Conservation (phyloP, 1,140 invertebrate genomes). For the Caenorhabditis tropicalis region DNA sequence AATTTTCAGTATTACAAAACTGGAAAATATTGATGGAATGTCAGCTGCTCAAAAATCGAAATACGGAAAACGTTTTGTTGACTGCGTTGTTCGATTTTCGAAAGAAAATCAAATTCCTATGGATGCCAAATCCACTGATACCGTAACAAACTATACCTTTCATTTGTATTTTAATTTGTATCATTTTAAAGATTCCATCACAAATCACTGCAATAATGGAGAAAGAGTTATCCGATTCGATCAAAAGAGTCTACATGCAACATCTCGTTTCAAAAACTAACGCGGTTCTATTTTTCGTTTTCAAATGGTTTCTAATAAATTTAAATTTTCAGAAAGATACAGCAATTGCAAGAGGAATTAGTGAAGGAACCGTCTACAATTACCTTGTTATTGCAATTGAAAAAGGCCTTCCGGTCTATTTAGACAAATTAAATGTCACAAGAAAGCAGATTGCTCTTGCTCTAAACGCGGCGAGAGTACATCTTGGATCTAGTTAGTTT, state of each 20-base stretch:
- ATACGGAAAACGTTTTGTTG: constrained; percentile 22
- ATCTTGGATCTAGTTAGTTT: not conserved
- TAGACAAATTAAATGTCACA: not conserved
- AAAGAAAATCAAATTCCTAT: not conserved
- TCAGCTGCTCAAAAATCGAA: not conserved
- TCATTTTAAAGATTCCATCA: not conserved
- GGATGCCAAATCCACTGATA: not conserved
- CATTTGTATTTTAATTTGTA: not conserved
- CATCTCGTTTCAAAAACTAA: not conserved
- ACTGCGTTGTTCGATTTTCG: not conserved
- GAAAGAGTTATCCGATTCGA: not conserved
- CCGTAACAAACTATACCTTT: not conserved
- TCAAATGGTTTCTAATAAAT: not conserved
- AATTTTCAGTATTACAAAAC: not conserved
- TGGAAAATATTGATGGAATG: constrained; percentile 16
- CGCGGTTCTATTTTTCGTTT: not conserved
- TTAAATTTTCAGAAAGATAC: not conserved
- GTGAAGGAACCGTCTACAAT: not conserved
- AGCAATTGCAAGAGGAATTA: not conserved
- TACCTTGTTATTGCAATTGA: constrained; percentile 10
- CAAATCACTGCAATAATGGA: not conserved
- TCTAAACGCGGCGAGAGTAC: not conserved
- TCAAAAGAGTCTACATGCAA: not conserved
- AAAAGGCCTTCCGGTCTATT: not conserved
- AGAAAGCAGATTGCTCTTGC: not conserved